Conservation (phyloP, 2,797 vertebrate genomes). For the Brachyrhaphis roseni region DNA sequence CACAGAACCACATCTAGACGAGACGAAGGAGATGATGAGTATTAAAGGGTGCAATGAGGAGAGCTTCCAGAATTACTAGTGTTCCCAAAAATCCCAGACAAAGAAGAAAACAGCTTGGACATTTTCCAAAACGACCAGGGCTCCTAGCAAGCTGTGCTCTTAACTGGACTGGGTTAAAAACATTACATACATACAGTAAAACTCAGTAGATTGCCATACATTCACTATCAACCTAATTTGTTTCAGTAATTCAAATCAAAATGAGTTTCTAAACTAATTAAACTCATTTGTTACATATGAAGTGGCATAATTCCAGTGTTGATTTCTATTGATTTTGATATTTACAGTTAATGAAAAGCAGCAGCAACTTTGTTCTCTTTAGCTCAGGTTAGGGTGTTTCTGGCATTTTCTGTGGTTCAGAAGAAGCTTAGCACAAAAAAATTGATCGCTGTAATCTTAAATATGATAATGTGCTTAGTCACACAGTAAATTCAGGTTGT, state of each 20-base stretch:
- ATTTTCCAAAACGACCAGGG: not conserved
- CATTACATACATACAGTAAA: not conserved
- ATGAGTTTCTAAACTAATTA: not conserved
- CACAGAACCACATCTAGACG: conserved; percentile 50
- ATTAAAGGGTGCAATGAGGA: conserved; percentile 83
- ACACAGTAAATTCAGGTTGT: not conserved
- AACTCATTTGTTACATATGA: not conserved
- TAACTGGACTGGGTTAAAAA: not conserved
- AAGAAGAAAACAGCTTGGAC: not conserved
- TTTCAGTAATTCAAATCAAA: not conserved
- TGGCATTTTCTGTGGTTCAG: not conserved
- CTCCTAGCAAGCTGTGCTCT: not conserved
- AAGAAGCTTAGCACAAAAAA: not conserved
- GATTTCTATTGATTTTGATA: not conserved
- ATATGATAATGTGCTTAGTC: not conserved
- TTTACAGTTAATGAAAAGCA: not conserved
- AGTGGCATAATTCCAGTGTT: not conserved
- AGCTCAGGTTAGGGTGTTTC: not conserved
- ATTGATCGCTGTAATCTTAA: no score
- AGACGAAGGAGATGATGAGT: conserved; percentile 49
- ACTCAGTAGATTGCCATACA: not conserved
- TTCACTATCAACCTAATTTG: not conserved
- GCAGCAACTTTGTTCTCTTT: not conserved
- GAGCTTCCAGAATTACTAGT: conserved; percentile 15
- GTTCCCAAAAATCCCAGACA: conserved; percentile 5